A percentile compares a stretch with the other conserved stretches of the same genome.
phyloP scores from a whole-genome alignment of 2,797 vertebrate species.

The Champsocephalus gunnari region DNA sequence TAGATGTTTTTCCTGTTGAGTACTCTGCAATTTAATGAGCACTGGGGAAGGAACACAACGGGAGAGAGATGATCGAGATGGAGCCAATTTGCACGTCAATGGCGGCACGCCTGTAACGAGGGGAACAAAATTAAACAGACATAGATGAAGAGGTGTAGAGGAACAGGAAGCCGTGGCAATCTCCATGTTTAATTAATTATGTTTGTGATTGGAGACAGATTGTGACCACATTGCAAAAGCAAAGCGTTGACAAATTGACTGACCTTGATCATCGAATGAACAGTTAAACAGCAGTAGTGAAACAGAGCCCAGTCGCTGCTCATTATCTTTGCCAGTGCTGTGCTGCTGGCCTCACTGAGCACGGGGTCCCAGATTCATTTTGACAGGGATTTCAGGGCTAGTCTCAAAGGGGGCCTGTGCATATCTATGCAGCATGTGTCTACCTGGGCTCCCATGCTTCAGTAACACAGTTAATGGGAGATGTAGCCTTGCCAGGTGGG shows the following conservation, averaged over 20 bases:
- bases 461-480: constrained; percentile 78
- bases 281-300: constrained; percentile 35
- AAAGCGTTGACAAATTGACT: constrained; percentile 62
- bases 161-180: constrained; percentile 32
- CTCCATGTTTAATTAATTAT: constrained; percentile 66
- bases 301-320: constrained; percentile 20
- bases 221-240: constrained; percentile 22
- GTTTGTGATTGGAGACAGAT: constrained; percentile 42
- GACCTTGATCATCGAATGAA: constrained; percentile 64
- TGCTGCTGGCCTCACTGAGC: constrained; percentile 19
- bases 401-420: constrained; percentile 30
- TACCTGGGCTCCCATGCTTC: constrained; percentile 72
- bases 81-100: constrained; percentile 76
- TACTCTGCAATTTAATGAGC: constrained; percentile 75
- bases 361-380: constrained; percentile 38
- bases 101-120: constrained; percentile 49
- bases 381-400: constrained; percentile 50
- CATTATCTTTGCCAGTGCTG: constrained; percentile 26
- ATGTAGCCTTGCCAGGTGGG: constrained; percentile 62
- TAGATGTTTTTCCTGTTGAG: constrained; percentile 43
- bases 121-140: constrained; percentile 45
- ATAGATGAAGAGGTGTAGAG: constrained; percentile 42
- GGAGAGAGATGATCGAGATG: constrained; percentile 77
- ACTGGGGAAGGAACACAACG: constrained; percentile 61
- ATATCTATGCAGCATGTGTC: constrained; percentile 50